Evolutionary conservation across 2,888 invertebrate species (phyloP), one percentile per base, ranked within the genome.

Genomic region (Eristalinus aeneus): DNA sequence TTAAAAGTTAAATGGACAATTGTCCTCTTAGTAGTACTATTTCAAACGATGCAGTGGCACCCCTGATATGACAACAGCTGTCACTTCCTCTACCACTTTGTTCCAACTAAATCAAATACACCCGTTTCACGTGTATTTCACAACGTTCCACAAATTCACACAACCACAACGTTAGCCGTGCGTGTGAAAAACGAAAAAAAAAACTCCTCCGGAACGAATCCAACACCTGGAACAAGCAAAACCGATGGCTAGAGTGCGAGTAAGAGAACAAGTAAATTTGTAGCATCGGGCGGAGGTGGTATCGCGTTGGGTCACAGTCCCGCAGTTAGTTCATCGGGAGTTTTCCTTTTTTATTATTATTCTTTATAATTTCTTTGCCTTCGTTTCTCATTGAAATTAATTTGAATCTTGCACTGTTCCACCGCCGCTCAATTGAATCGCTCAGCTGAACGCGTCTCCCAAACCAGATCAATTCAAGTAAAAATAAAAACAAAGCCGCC

Each of bases 231-330:
- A 60, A 23, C 65, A 54, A 72, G 65, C 39, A 39, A 39, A n/a
- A 46, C 6, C 46, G 16, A 5, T 4, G 5, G 16, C 46, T 16
- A 46, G 46, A 16, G 46, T 16, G 16, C n/a, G 46, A 46, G 46
- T 16, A 46, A 6, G 46, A 46, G 46, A 46, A 46, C 46, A 72
- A 85, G 81, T 85, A 63, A 76, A 80, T 76, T 73, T 73, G 64
- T 81, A 81, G 81, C 85, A 81, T 76, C 85, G 76, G 58, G 58
- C 68, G 81, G 64, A 73, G 76, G 68, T 65, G 85, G 80, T 81
- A 32, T 69, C 64, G 76, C 68, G 85, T 76, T 58, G 80, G 73
- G 60, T 54, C 20, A 53, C 23, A 69, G 72, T 68, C 76, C 81
- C 85, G 68, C 73, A 80, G 53, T 68, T 56, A 76, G 36, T 58